Evolutionary conservation across 1,140 invertebrate genomes (phyloP).

Genomic region (Coptotermes formosanus): DNA sequence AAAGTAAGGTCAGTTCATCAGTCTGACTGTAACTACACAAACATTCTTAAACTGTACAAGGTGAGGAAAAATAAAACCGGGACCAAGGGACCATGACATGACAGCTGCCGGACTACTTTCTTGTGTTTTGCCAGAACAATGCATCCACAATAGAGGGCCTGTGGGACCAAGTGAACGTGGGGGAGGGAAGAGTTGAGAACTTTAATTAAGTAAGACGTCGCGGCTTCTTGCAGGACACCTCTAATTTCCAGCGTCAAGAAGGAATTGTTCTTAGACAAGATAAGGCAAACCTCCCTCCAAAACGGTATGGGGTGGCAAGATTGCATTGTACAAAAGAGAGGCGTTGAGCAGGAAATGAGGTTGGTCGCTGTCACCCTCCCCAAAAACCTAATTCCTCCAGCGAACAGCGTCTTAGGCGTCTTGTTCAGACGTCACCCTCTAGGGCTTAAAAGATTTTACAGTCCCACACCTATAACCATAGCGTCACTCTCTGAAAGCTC

Average conservation of each 20-base stretch:
- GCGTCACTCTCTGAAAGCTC: conserved; percentile 19
- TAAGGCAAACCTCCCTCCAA: conserved; percentile 28
- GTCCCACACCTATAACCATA: not conserved
- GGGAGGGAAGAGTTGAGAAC: conserved; percentile 4
- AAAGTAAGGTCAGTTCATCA: too few relatives aligned
- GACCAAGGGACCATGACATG: not conserved
- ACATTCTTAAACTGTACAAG: not conserved
- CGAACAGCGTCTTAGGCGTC: not conserved
- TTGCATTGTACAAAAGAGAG: conserved; percentile 31
- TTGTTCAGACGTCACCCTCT: not conserved
- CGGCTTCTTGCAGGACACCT: conserved; percentile 29
- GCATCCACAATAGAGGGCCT: not conserved
- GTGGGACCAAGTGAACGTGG: not conserved
- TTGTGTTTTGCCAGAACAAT: not conserved
- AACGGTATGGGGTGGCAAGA: conserved; percentile 24
- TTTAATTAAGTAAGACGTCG: conserved; percentile 33
- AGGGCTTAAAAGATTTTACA: conserved; percentile 8
- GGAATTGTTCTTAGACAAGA: conserved; percentile 34
- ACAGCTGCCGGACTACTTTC: too few relatives aligned
- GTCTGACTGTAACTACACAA: too few relatives aligned
- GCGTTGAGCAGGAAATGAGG: conserved; percentile 33
- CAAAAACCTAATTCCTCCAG: conserved; percentile 13
- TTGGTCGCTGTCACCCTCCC: conserved; percentile 23
- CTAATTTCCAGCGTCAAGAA: conserved; percentile 34
- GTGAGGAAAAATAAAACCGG: not conserved